Conservation (phyloP, 2,888 invertebrate species). For the Eupeodes luniger region DNA sequence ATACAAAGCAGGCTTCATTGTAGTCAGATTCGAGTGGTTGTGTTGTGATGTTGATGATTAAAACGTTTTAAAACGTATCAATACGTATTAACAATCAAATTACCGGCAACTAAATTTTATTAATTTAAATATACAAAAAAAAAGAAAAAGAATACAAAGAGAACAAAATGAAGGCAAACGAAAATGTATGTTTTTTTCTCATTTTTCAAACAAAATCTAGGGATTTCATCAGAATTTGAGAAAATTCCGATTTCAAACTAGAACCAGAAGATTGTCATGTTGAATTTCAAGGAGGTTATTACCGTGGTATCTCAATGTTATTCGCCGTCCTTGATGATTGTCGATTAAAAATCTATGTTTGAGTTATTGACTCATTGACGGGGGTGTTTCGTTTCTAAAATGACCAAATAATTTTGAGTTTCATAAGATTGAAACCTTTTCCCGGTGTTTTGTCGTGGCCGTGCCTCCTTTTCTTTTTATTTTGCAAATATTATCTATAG, state of each 20-base stretch:
- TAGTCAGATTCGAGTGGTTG: constrained; percentile 13
- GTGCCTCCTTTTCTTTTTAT: constrained; percentile 18
- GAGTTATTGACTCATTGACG: not conserved
- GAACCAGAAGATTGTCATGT: not conserved
- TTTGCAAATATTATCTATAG: not conserved
- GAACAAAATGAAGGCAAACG: not conserved
- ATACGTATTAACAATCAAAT: not conserved
- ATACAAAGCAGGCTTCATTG: not conserved
- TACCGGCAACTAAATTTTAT: constrained; percentile 39
- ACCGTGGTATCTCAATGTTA: constrained; percentile 33
- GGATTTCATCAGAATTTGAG: constrained; percentile 44
- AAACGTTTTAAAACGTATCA: constrained; percentile 46
- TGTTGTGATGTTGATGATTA: constrained; percentile 11
- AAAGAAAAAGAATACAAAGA: not conserved
- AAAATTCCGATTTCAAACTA: constrained; percentile 5
- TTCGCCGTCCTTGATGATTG: constrained; percentile 32
- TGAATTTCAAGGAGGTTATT: not conserved
- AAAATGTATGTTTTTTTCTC: not conserved
- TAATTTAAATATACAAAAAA: not conserved
- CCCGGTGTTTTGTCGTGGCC: constrained; percentile 8
- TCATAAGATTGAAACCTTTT: not conserved
- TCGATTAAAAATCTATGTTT: constrained; percentile 8
- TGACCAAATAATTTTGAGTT: not conserved
- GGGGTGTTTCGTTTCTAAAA: not conserved
- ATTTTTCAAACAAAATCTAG: constrained; percentile 1